These are phyloP conservation scores for Netelia virgata DNA, from an alignment of 2,888 invertebrate genomes.

Conservation along the genomic window DNA sequence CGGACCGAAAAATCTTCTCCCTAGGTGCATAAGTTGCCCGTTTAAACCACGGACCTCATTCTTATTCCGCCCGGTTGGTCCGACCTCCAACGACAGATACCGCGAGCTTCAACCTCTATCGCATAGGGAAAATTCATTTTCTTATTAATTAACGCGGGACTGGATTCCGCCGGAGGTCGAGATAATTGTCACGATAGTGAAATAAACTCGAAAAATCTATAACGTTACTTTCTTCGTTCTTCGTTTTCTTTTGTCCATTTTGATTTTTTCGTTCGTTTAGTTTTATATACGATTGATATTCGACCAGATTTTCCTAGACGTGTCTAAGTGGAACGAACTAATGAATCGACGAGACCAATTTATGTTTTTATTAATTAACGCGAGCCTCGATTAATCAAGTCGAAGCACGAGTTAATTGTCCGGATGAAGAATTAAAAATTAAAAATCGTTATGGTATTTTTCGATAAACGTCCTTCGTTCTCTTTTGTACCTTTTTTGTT, in stretches of 20 bases:
- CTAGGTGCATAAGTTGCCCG: constrained; percentile 19
- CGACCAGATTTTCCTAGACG: no score
- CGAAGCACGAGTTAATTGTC: constrained; percentile 66
- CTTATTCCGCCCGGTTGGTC: constrained; percentile 8
- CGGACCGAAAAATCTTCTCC: constrained; percentile 15
- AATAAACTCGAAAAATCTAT: no score
- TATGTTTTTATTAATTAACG: constrained; percentile 66
- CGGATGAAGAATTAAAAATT: neutral
- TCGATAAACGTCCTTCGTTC: no score
- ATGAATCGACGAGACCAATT: constrained; percentile 44
- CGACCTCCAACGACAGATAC: constrained; percentile 28
- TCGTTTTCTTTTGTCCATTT: no score
- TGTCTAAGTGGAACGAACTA: no score
- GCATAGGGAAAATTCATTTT: constrained; percentile 63
- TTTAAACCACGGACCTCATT: constrained; percentile 37
- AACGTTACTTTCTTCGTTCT: no score
- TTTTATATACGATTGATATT: no score
- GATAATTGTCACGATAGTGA: neutral
- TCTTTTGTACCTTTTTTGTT: no score
- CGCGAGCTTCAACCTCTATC: constrained; percentile 31
- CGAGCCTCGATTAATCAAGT: constrained; percentile 75
- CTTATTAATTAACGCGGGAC: constrained; percentile 67
- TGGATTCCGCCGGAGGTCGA: constrained; percentile 75
- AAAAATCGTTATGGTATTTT: no score
- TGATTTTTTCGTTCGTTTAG: no score